These are phyloP conservation scores for Pogonophryne albipinna DNA, from an alignment of 2,797 vertebrate genomes.

Conservation along the genomic window DNA sequence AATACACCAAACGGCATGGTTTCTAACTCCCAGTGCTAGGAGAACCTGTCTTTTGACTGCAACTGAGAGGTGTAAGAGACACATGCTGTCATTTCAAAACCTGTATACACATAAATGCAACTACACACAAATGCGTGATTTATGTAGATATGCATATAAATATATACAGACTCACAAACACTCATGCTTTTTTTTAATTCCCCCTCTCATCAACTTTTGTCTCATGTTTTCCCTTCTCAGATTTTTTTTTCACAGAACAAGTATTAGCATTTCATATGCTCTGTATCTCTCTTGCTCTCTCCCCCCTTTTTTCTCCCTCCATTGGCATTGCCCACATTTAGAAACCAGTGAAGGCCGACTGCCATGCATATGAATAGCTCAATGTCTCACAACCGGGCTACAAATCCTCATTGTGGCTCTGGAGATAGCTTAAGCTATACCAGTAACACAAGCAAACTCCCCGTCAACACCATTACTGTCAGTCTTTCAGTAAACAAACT, in stretches of 20 bases:
- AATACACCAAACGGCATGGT: slow-evolving; percentile 1
- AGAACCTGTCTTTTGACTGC: slow-evolving; percentile 13
- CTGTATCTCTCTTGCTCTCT: slow-evolving; percentile 20
- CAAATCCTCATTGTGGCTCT: slow-evolving; percentile 70
- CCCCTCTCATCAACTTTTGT: slow-evolving; percentile 37
- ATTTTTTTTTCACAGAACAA: slow-evolving; percentile 61
- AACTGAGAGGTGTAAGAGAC: slow-evolving; percentile 9
- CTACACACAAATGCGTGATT: slow-evolving; percentile 10
- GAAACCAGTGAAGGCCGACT: slow-evolving; percentile 72
- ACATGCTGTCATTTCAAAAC: slow-evolving; percentile 35
- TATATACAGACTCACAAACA: slow-evolving; percentile 10
- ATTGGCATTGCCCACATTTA: slow-evolving; percentile 69
- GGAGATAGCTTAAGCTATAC: slow-evolving; percentile 64
- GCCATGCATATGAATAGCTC: slow-evolving; percentile 80
- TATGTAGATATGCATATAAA: slow-evolving; percentile 7
- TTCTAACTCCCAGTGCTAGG: not conserved
- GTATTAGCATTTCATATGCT: slow-evolving; percentile 76
- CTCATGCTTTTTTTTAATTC: slow-evolving; percentile 13
- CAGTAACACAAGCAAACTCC: slow-evolving; percentile 60
- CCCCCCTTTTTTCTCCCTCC: not conserved
- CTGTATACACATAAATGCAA: slow-evolving; percentile 2
- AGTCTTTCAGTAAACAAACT: slow-evolving; percentile 50
- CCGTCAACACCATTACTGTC: slow-evolving; percentile 55
- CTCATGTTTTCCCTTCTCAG: slow-evolving; percentile 50
- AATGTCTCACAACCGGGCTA: slow-evolving; percentile 71